Percentiles rank a stretch among this genome's conserved stretches.
phyloP scores from a whole-genome alignment of 2,797 vertebrate species.

The Zonotrichia albicollis region DNA sequence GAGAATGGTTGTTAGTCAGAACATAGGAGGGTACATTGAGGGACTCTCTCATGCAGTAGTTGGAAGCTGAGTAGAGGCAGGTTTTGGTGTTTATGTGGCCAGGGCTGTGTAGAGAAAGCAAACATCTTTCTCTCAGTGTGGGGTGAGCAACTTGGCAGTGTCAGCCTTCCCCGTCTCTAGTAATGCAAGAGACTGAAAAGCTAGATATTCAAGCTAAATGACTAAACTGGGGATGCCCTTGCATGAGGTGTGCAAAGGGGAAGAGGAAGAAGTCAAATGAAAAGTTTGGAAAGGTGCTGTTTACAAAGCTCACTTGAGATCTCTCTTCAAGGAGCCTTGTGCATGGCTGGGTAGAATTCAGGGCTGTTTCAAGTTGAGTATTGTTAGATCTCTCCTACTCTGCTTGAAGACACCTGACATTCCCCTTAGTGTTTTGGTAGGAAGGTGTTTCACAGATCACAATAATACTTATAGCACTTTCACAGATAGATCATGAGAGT shows the following conservation, averaged over 20 bases:
- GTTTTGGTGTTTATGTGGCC: neutral
- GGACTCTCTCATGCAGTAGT: neutral
- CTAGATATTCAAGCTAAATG: rapidly evolving
- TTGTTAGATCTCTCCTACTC: neutral
- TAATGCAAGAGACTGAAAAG: neutral
- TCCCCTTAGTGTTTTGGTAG: neutral
- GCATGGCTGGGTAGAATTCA: neutral
- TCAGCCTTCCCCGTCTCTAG: neutral
- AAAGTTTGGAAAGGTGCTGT: neutral
- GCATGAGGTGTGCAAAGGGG: neutral
- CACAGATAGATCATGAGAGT: neutral
- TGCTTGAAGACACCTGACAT: neutral
- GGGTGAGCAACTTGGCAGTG: neutral
- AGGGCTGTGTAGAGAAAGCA: neutral
- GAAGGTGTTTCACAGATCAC: neutral
- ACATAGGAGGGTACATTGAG: neutral
- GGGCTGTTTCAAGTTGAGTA: neutral
- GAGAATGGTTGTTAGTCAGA: neutral
- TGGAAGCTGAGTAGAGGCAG: neutral
- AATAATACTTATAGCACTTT: neutral
- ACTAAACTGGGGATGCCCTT: neutral
- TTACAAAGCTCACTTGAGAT: neutral
- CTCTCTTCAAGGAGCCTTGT: neutral
- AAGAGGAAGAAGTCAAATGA: neutral
- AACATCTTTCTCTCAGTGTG: neutral